A percentile compares a stretch with the other conserved stretches of the same genome.
phyloP scores from a whole-genome alignment of 1,140 invertebrate species.

The Drosophila obscura region DNA sequence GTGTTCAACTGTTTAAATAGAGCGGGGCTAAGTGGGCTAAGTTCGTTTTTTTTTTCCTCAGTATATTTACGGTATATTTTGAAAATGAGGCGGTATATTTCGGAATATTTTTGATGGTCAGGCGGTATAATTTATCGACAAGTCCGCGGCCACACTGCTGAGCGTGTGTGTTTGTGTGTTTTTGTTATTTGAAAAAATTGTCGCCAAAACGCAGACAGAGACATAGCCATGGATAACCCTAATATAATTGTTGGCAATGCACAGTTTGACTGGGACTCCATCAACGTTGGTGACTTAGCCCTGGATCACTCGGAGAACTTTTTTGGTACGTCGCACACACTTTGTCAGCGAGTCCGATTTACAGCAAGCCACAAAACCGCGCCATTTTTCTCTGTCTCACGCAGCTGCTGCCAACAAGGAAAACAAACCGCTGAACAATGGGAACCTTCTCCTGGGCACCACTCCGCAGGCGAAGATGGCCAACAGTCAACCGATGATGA shows the following conservation, averaged over 20 bases:
- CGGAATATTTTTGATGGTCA: too few species aligned
- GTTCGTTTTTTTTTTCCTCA: too few species aligned
- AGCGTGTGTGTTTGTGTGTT: too few species aligned
- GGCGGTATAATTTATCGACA: too few species aligned
- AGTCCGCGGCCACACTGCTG: too few species aligned
- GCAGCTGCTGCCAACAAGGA: constrained; percentile 35
- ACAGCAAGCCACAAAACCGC: constrained; percentile 22
- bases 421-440: constrained; percentile 32
- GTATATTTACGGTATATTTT: too few species aligned
- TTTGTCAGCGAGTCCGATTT: constrained; percentile 3
- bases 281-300: constrained; percentile 49
- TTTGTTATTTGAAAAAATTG: too few species aligned
- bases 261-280: constrained; percentile 56
- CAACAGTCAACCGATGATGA: too few species aligned
- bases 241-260: constrained; percentile 3
- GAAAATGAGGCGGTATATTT: too few species aligned
- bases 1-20: too few species aligned
- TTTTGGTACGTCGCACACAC: constrained; percentile 39
- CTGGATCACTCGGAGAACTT: constrained; percentile 58
- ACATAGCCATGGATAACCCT: constrained; percentile 34
- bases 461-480: constrained; percentile 2
- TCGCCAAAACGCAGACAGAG: not conserved
- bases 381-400: constrained; percentile 38
- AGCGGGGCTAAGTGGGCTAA: too few species aligned
- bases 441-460: not conserved